Evolutionary conservation across 2,888 invertebrate species (phyloP).

Genomic region (Lasioglossum calceatum): DNA sequence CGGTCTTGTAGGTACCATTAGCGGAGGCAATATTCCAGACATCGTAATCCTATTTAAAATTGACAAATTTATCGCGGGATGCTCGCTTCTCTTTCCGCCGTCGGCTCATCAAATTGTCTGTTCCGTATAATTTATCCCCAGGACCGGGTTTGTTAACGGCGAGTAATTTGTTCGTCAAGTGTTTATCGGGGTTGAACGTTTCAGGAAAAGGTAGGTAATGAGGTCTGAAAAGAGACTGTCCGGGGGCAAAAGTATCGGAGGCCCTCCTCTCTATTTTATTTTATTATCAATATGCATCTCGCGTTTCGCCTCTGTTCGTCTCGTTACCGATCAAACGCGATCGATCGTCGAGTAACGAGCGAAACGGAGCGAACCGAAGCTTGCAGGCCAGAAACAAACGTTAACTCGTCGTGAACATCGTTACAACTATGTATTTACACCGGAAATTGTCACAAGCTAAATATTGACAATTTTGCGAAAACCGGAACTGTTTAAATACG

Average conservation of each 20-base stretch:
- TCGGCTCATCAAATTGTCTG: slow-evolving; percentile 67
- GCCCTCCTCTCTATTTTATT: slow-evolving; percentile 31
- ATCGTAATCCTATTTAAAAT: slow-evolving; percentile 73
- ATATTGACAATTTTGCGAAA: too few species aligned
- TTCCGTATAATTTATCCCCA: slow-evolving; percentile 69
- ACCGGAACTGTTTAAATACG: too few species aligned
- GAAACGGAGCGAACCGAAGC: not conserved
- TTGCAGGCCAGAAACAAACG: not conserved
- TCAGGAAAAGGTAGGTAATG: slow-evolving; percentile 68
- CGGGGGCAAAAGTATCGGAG: slow-evolving; percentile 60
- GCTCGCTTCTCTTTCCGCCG: slow-evolving; percentile 44
- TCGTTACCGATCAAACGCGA: slow-evolving; percentile 41
- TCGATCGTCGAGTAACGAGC: slow-evolving; percentile 54
- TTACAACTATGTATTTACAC: not conserved
- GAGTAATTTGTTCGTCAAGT: slow-evolving; percentile 72
- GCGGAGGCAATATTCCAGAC: slow-evolving; percentile 43
- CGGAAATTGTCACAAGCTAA: too few species aligned
- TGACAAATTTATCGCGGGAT: slow-evolving; percentile 70
- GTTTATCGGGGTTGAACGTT: slow-evolving; percentile 72
- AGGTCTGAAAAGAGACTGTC: slow-evolving; percentile 66
- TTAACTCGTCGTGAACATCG: not conserved
- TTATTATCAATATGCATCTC: slow-evolving; percentile 49
- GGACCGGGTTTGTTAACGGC: slow-evolving; percentile 66
- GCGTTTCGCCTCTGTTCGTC: slow-evolving; percentile 36
- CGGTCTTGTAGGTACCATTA: slow-evolving; percentile 43